Conservation (phyloP, 2,113 vertebrate species). For the Phrynosoma platyrhinos region DNA sequence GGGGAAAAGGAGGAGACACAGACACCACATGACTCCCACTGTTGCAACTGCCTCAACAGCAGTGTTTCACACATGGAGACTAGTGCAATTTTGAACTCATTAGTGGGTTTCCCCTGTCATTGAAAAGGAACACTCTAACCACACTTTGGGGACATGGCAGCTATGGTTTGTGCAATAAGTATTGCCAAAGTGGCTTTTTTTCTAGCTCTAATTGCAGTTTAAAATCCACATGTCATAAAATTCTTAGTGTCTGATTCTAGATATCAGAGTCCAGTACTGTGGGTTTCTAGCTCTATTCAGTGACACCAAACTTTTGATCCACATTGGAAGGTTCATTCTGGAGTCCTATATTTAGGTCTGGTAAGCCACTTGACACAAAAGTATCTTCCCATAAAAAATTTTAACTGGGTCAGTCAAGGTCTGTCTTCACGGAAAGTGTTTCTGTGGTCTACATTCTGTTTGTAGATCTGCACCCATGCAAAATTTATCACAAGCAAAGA, state of each 20-base stretch:
- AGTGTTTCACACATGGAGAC: too few relatives aligned
- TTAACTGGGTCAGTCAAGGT: background rate
- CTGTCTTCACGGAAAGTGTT: background rate
- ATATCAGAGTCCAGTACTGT: background rate
- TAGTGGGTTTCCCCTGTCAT: too few relatives aligned
- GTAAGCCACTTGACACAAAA: background rate
- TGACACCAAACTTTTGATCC: background rate
- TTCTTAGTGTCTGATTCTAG: background rate
- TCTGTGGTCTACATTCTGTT: background rate
- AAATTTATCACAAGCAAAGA: slow-evolving; percentile 1
- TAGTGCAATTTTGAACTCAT: too few relatives aligned
- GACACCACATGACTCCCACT: too few relatives aligned
- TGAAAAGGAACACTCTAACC: too few relatives aligned
- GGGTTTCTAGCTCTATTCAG: background rate
- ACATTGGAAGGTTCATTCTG: background rate
- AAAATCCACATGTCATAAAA: too few relatives aligned
- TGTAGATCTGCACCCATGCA: slow-evolving; percentile 10
- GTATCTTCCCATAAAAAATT: background rate
- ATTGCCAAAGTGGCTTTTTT: too few relatives aligned
- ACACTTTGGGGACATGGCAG: too few relatives aligned
- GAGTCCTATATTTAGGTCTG: background rate
- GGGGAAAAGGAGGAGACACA: too few relatives aligned
- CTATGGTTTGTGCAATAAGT: too few relatives aligned
- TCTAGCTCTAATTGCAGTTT: too few relatives aligned
- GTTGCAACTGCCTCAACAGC: too few relatives aligned